Evolutionary conservation across 1,140 invertebrate species (phyloP).

Genomic region (Solen grandis): DNA sequence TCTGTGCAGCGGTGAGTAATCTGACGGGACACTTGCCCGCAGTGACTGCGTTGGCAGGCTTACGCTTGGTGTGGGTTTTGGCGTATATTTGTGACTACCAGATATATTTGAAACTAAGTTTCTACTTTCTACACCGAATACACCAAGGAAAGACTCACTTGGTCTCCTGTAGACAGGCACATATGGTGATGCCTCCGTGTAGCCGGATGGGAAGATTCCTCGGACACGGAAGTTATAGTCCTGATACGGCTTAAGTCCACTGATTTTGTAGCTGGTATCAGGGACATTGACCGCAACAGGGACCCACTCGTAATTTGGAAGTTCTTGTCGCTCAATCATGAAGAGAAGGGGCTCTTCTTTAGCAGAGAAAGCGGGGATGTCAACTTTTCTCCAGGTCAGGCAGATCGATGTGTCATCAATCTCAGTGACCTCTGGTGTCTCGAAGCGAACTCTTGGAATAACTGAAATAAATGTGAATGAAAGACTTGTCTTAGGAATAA

Average conservation of each 20-base stretch:
- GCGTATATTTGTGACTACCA: slow-evolving; percentile 29
- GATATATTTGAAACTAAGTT: slow-evolving; percentile 7
- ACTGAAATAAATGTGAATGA: slow-evolving; percentile 64
- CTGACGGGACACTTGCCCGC: neutral
- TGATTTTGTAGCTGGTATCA: slow-evolving; percentile 66
- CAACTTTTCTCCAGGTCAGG: slow-evolving; percentile 71
- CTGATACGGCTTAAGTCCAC: slow-evolving; percentile 64
- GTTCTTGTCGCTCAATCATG: slow-evolving; percentile 74
- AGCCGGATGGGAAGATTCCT: slow-evolving; percentile 69
- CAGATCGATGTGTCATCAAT: slow-evolving; percentile 68
- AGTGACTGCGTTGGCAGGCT: neutral
- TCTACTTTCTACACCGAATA: slow-evolving; percentile 34
- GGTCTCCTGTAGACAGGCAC: slow-evolving; percentile 73
- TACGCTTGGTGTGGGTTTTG: neutral
- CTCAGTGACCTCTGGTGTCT: slow-evolving; percentile 65
- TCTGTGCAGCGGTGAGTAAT: neutral
- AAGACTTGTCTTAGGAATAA: no score
- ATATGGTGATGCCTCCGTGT: slow-evolving; percentile 69
- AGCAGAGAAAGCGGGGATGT: slow-evolving; percentile 68
- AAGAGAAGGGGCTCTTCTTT: slow-evolving; percentile 72
- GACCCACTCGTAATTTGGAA: slow-evolving; percentile 73
- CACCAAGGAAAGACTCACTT: slow-evolving; percentile 66
- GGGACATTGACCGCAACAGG: slow-evolving; percentile 70
- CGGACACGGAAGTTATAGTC: slow-evolving; percentile 74
- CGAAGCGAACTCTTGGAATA: slow-evolving; percentile 68